These are phyloP conservation scores for Odontomyia ornata DNA, from an alignment of 2,888 invertebrate genomes.

Conservation along the genomic window DNA sequence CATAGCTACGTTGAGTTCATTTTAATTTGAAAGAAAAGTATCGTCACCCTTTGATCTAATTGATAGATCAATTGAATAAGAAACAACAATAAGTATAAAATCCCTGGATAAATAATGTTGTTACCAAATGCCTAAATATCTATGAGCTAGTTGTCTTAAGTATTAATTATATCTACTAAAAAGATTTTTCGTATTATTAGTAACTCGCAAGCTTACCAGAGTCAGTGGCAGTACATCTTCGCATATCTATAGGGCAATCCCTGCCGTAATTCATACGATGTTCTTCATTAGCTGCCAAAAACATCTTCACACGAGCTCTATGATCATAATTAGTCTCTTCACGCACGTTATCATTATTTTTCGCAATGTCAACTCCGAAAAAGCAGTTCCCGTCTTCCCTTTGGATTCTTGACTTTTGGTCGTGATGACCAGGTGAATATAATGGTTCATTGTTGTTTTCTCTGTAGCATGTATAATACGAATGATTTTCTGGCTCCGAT, in stretches of 20 bases:
- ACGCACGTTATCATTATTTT: background rate
- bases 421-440: constrained; percentile 25
- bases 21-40: too few relatives aligned
- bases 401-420: constrained; percentile 23
- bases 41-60: too few relatives aligned
- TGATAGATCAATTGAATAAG: too few relatives aligned
- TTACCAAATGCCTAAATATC: too few relatives aligned
- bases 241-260: constrained; percentile 62
- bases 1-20: too few relatives aligned
- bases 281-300: constrained; percentile 42
- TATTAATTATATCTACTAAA: too few relatives aligned
- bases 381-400: constrained; percentile 9
- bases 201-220: constrained; percentile 63
- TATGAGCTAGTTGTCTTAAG: too few relatives aligned
- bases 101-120: too few relatives aligned
- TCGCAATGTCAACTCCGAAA: background rate
- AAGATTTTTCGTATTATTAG: too few relatives aligned
- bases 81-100: too few relatives aligned
- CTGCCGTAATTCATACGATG: constrained; percentile 50
- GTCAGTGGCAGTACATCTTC: constrained; percentile 62
- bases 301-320: constrained; percentile 45
- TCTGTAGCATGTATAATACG: constrained; percentile 40
- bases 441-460: constrained; percentile 44
- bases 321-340: constrained; percentile 31
- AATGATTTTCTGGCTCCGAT: constrained; percentile 49